phyloP scores from a whole-genome alignment of 2,797 vertebrate species.

The Dallia pectoralis region DNA sequence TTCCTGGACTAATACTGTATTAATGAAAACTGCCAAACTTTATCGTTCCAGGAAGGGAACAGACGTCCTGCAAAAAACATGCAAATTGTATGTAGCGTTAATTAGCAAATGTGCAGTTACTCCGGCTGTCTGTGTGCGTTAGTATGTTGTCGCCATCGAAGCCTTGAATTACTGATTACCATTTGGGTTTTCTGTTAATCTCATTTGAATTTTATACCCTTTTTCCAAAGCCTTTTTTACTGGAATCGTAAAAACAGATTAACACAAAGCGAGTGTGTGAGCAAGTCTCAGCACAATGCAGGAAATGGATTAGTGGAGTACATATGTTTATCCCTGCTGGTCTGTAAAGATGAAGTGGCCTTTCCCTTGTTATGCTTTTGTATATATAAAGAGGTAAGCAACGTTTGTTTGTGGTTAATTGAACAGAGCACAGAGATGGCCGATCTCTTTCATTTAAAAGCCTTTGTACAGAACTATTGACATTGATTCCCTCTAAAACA shows the following conservation, averaged over 20 bases:
- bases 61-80: constrained; percentile 38
- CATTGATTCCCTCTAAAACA: background rate
- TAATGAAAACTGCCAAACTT: constrained; percentile 3
- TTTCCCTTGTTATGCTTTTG: too few species aligned
- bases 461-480: background rate
- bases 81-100: constrained; percentile 56
- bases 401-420: too few species aligned
- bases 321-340: too few species aligned
- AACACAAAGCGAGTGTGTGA: too few species aligned
- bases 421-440: too few species aligned
- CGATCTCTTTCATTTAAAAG: background rate
- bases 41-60: background rate
- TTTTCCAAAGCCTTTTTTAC: too few species aligned
- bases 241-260: too few species aligned
- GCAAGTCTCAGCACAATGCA: too few species aligned
- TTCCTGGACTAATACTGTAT: background rate
- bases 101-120: constrained; percentile 31
- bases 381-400: too few species aligned
- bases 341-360: too few species aligned
- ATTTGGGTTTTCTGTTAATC: constrained; percentile 46
- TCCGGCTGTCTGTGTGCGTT: constrained; percentile 13
- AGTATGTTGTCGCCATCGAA: constrained; percentile 30
- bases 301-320: too few species aligned
- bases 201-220: constrained; percentile 42
- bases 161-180: constrained; percentile 45